Percentiles rank a stretch among this genome's conserved stretches.
Evolutionary conservation across 2,797 vertebrate species (phyloP).

Genomic region (Ctenosaura bakeri): DNA sequence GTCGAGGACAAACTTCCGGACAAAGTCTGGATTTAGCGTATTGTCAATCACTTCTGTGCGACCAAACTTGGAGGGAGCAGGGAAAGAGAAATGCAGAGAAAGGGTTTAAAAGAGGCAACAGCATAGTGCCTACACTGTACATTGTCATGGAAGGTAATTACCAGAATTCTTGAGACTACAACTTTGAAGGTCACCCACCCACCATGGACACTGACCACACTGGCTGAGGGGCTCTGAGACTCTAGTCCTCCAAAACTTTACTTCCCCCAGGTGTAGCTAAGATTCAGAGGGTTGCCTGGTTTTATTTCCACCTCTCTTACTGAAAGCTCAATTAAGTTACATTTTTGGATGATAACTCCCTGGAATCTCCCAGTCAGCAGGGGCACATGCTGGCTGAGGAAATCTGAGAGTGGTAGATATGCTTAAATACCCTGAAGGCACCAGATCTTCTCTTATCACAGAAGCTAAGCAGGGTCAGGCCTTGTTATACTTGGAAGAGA

Average conservation of each 20-base stretch:
- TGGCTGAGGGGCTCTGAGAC: background rate
- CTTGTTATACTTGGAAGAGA: too few relatives aligned
- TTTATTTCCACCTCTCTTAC: background rate
- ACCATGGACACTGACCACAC: background rate
- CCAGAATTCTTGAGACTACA: background rate
- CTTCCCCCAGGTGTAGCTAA: background rate
- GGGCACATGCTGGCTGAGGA: too few relatives aligned
- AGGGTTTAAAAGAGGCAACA: background rate
- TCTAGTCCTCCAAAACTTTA: background rate
- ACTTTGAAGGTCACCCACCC: background rate
- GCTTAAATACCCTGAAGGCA: too few relatives aligned
- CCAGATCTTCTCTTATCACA: too few relatives aligned
- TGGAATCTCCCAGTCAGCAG: too few relatives aligned
- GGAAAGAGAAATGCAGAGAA: background rate
- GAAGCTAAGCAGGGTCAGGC: too few relatives aligned
- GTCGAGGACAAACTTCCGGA: conserved; percentile 96
- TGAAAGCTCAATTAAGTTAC: background rate
- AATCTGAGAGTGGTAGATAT: too few relatives aligned
- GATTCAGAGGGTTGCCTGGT: background rate
- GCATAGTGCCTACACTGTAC: background rate
- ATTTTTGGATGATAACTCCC: too few relatives aligned
- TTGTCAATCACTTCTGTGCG: conserved; percentile 97
- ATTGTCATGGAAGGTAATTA: background rate
- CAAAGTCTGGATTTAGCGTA: conserved; percentile 95
- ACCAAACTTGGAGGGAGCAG: conserved; percentile 85